Percentiles rank a stretch among this genome's conserved stretches.
Evolutionary conservation across 2,888 invertebrate genomes (phyloP).

Genomic region (Parnassius mnemosyne): DNA sequence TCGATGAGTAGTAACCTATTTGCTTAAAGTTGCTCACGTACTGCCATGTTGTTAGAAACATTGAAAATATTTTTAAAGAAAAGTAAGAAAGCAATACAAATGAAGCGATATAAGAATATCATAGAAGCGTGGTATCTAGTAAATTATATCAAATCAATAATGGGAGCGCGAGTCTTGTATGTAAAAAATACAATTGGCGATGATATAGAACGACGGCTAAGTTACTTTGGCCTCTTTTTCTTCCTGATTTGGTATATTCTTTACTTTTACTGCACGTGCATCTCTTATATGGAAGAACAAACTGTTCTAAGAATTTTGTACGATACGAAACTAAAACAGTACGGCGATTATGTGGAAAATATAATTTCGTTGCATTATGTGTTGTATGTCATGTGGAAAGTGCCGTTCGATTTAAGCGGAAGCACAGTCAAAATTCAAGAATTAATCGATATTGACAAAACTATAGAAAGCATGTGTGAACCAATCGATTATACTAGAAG

Average conservation of each 20-base stretch:
- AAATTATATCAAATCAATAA: slow-evolving; percentile 39
- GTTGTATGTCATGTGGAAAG: slow-evolving; percentile 48
- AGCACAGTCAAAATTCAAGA: slow-evolving; percentile 39
- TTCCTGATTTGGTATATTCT: slow-evolving; percentile 41
- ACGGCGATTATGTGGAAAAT: slow-evolving; percentile 57
- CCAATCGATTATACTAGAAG: slow-evolving; percentile 42
- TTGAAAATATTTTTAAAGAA: background rate
- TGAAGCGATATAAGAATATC: slow-evolving; percentile 34
- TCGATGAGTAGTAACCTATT: background rate
- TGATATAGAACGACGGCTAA: slow-evolving; percentile 36
- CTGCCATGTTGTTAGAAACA: background rate
- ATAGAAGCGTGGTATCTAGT: slow-evolving; percentile 44
- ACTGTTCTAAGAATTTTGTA: slow-evolving; percentile 54
- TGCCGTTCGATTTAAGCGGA: slow-evolving; percentile 45
- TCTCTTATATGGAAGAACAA: slow-evolving; percentile 45
- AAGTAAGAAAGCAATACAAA: slow-evolving; percentile 25
- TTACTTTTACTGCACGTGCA: slow-evolving; percentile 49
- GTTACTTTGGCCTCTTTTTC: slow-evolving; percentile 40
- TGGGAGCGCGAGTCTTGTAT: slow-evolving; percentile 44
- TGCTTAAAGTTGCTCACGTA: background rate
- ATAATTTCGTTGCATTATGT: slow-evolving; percentile 42
- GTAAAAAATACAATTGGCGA: slow-evolving; percentile 23
- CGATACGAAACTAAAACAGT: slow-evolving; percentile 53
- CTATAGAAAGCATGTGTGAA: slow-evolving; percentile 44
- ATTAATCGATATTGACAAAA: slow-evolving; percentile 47